Conservation (phyloP, 2,797 vertebrate genomes). For the Micropoecilia bifurca region DNA sequence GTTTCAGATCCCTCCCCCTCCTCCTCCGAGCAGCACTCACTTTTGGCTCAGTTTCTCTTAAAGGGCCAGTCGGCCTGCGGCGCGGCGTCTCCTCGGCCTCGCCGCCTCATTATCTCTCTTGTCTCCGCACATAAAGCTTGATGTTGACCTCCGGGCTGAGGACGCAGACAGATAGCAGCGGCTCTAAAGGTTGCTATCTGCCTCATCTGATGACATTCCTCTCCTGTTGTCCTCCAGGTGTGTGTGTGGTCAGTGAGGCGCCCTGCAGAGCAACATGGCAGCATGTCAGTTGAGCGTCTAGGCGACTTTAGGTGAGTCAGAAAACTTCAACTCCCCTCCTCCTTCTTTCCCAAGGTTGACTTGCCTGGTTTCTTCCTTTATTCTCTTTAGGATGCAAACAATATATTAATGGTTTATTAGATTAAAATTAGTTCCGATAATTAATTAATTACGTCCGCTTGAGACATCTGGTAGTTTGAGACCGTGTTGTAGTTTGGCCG, state of each 20-base stretch:
- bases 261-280: conserved; percentile 67
- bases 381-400: conserved; percentile 10
- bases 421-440: too few species aligned
- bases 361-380: conserved; percentile 15
- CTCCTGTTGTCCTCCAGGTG: conserved; percentile 63
- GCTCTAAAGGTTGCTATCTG: conserved; percentile 35
- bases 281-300: conserved; percentile 63
- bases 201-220: conserved; percentile 41
- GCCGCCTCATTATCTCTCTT: conserved; percentile 32
- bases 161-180: conserved; percentile 11
- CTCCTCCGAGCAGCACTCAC: conserved; percentile 44
- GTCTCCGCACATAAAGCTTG: conserved; percentile 26
- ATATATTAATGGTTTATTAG: too few species aligned
- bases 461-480: too few species aligned
- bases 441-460: too few species aligned
- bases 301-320: conserved; percentile 81
- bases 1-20: conserved; percentile 61
- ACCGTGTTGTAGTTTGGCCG: too few species aligned
- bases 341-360: not conserved
- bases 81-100: conserved; percentile 24
- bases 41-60: conserved; percentile 61
- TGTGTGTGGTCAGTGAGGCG: conserved; percentile 65
- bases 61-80: conserved; percentile 61
- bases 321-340: not conserved
- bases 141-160: conserved; percentile 41